Evolutionary conservation across 2,113 vertebrate genomes (phyloP).

Genomic region (Cacatua alba): DNA sequence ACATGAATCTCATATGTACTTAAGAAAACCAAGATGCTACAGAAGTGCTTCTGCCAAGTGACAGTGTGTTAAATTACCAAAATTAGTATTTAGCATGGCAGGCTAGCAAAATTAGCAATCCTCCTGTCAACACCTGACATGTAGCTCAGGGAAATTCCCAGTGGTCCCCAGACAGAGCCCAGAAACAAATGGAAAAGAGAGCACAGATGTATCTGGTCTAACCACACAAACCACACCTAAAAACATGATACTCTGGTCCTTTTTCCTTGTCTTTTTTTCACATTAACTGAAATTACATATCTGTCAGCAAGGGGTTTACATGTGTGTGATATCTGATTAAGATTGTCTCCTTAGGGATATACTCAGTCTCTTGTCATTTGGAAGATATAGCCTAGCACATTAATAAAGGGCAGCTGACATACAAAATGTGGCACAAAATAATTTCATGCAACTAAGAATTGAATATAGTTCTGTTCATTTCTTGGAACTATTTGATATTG

Average conservation of each 20-base stretch:
- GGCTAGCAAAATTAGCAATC: not conserved
- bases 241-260: not conserved
- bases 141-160: not conserved
- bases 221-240: not conserved
- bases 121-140: not conserved
- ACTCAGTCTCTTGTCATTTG: not conserved
- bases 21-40: not conserved
- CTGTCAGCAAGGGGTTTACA: not conserved
- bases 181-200: not conserved
- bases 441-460: not conserved
- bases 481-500: not conserved
- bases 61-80: not conserved
- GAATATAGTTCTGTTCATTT: not conserved
- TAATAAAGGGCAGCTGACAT: not conserved
- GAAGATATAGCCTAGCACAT: not conserved
- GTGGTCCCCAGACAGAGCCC: not conserved
- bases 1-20: not conserved
- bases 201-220: not conserved
- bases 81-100: not conserved
- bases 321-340: not conserved
- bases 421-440: not conserved
- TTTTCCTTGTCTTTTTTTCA: not conserved
- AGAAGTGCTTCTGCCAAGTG: not conserved
- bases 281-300: not conserved
- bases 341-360: not conserved